Conservation (phyloP, 2,797 vertebrate species). For the Enteromius fasciolatus region DNA sequence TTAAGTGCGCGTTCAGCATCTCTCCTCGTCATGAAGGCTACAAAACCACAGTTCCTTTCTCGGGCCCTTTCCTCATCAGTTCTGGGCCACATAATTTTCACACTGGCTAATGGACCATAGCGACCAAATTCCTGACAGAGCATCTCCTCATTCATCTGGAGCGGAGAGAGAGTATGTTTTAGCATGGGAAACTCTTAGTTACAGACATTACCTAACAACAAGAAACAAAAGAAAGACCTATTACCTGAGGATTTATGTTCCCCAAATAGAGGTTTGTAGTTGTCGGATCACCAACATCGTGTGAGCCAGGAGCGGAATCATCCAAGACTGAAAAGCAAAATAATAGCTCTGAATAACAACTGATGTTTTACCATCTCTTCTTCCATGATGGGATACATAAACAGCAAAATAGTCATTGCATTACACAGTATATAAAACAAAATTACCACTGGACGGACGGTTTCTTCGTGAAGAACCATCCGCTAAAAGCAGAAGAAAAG, state of each 20-base stretch:
- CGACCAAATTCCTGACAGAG: slow-evolving; percentile 98
- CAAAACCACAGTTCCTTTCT: slow-evolving; percentile 98
- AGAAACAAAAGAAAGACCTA: not conserved
- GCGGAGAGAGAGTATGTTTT: not conserved
- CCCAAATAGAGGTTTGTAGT: slow-evolving; percentile 98
- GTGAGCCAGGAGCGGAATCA: slow-evolving; percentile 96
- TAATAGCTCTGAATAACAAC: slow-evolving; percentile 36
- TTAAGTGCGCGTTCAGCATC: slow-evolving; percentile 98
- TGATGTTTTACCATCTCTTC: not conserved
- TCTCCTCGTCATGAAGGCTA: slow-evolving; percentile 98
- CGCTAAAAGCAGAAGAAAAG: slow-evolving; percentile 84
- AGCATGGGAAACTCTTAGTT: not conserved
- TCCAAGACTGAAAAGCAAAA: slow-evolving; percentile 87
- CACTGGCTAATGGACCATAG: slow-evolving; percentile 95
- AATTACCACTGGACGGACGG: slow-evolving; percentile 97
- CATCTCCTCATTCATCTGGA: slow-evolving; percentile 99
- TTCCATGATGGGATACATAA: slow-evolving; percentile 29
- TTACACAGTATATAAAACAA: slow-evolving; percentile 73
- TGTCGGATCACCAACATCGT: slow-evolving; percentile 97
- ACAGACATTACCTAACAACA: not conserved
- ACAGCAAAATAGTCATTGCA: slow-evolving; percentile 51
- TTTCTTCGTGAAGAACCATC: slow-evolving; percentile 98
- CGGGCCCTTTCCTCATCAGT: slow-evolving; percentile 98
- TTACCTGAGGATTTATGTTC: slow-evolving; percentile 98
- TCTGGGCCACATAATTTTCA: slow-evolving; percentile 99